A percentile compares a stretch with the other conserved stretches of the same genome.
These are phyloP conservation scores for Cyanocitta stelleri DNA, from an alignment of 2,113 vertebrate genomes.

Conservation along the genomic window DNA sequence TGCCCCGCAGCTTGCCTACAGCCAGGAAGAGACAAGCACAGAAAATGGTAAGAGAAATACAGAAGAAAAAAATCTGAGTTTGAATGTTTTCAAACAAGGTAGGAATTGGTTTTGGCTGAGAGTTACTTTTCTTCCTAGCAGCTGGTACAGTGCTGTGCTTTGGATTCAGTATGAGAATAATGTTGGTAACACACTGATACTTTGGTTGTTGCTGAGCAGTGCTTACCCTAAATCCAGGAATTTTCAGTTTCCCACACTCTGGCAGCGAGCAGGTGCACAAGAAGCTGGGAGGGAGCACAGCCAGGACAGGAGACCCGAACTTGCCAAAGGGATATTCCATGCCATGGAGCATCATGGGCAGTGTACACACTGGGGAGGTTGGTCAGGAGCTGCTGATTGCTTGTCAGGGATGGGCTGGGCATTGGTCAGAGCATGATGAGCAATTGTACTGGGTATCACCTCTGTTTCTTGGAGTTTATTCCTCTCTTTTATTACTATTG, in stretches of 20 bases:
- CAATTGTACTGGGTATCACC: background rate
- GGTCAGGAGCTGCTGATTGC: background rate
- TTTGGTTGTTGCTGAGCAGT: background rate
- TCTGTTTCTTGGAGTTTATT: background rate
- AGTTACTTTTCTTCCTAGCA: background rate
- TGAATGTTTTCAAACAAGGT: background rate
- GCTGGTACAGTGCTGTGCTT: background rate
- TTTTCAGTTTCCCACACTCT: background rate
- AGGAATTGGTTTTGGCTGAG: background rate
- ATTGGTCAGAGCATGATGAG: background rate
- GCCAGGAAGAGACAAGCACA: background rate
- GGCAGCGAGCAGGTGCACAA: background rate
- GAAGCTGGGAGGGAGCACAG: background rate
- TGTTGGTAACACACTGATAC: background rate
- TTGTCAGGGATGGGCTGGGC: rapidly evolving
- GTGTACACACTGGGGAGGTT: background rate
- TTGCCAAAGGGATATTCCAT: background rate
- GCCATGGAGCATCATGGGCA: background rate
- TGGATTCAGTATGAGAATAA: background rate
- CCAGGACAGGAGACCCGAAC: rapidly evolving
- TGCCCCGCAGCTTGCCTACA: slow-evolving; percentile 41
- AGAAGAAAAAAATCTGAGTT: background rate
- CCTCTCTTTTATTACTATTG: background rate
- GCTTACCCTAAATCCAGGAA: background rate
- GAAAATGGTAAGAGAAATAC: background rate